Conservation (phyloP, 2,797 vertebrate genomes). For the Enoplosus armatus region DNA sequence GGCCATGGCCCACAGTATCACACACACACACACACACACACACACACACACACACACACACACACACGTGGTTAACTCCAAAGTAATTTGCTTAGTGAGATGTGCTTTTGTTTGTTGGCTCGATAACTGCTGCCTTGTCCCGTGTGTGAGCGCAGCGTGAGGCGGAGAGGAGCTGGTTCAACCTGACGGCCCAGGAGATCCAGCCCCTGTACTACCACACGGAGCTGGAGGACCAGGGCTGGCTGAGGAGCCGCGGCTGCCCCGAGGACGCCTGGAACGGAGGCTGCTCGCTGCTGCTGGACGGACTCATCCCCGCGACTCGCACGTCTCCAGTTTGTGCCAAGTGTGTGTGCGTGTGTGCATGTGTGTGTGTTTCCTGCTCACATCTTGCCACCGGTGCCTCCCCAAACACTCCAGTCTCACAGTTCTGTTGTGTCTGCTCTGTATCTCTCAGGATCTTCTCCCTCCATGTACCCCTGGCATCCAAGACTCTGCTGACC, state of each 20-base stretch:
- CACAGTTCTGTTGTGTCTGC: not conserved
- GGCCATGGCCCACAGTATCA: too few species aligned
- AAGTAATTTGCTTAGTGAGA: too few species aligned
- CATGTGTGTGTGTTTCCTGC: not conserved
- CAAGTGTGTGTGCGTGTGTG: constrained; percentile 79
- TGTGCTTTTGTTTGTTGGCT: too few species aligned
- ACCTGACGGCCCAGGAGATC: constrained; percentile 90
- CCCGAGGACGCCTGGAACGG: constrained; percentile 91
- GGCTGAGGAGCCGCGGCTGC: constrained; percentile 86
- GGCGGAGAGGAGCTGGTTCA: constrained; percentile 87
- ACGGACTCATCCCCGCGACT: constrained; percentile 83
- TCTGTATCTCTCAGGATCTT: constrained; percentile 86
- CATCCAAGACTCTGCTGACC: constrained; percentile 84
- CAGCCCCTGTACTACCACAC: constrained; percentile 87
- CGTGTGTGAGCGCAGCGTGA: constrained; percentile 81
- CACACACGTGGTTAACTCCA: too few species aligned
- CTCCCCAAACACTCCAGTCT: not conserved
- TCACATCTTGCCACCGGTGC: not conserved
- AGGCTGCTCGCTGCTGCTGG: constrained; percentile 90
- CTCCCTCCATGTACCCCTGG: constrained; percentile 87
- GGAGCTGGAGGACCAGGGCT: constrained; percentile 64
- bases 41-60: too few species aligned
- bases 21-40: too few species aligned
- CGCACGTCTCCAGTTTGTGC: constrained; percentile 71
- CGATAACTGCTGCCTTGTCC: not conserved